These are phyloP conservation scores for Peribatodes rhomboidaria DNA, from an alignment of 2,888 invertebrate genomes.

Conservation along the genomic window DNA sequence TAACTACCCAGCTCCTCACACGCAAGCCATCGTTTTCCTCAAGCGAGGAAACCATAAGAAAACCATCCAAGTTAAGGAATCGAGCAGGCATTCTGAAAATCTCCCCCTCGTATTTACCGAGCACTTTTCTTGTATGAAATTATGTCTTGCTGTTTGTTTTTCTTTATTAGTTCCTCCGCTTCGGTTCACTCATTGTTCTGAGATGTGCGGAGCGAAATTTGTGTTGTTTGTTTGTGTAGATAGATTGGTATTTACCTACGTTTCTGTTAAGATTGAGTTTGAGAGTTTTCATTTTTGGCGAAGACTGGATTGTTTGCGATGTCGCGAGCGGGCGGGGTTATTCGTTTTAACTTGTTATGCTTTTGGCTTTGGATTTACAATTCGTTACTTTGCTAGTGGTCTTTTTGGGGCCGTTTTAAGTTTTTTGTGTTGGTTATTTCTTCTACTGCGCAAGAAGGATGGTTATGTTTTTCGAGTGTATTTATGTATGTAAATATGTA, in stretches of 20 bases:
- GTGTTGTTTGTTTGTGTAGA: constrained; percentile 38
- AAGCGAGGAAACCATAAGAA: background rate
- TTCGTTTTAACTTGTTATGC: constrained; percentile 11
- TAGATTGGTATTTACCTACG: constrained; percentile 41
- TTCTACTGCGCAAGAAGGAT: too few species aligned
- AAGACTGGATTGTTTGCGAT: constrained; percentile 19
- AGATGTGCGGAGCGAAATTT: constrained; percentile 34
- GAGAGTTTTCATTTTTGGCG: constrained; percentile 39
- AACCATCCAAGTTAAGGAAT: constrained; percentile 10
- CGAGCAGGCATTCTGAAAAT: constrained; percentile 15
- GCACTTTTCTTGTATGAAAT: constrained; percentile 52
- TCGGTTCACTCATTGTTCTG: constrained; percentile 40
- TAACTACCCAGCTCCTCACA: background rate
- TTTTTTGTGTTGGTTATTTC: too few species aligned
- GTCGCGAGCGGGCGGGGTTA: constrained; percentile 14
- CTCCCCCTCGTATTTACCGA: constrained; percentile 45
- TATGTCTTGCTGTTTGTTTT: constrained; percentile 52
- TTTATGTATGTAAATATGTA: too few species aligned
- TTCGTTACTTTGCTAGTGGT: background rate
- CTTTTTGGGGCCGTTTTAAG: background rate
- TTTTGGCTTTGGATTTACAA: constrained; percentile 4
- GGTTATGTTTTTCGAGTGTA: too few species aligned
- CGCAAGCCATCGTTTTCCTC: background rate
- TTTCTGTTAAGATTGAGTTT: constrained; percentile 36
- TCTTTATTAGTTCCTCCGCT: constrained; percentile 47